Conservation (phyloP, 2,113 vertebrate genomes). For the Grammomys dolichurus region DNA sequence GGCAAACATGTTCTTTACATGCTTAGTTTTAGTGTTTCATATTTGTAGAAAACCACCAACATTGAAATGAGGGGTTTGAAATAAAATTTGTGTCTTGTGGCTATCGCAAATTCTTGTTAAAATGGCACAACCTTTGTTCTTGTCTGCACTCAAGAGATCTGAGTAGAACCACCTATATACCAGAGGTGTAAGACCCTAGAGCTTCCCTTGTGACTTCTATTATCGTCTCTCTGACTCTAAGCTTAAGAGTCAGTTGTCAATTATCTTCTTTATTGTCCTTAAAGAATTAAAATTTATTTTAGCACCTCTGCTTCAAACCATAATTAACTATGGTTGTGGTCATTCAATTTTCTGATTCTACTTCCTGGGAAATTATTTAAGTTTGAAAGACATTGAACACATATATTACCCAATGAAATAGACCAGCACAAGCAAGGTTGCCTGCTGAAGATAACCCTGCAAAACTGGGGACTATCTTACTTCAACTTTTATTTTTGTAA, state of each 20-base stretch:
- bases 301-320: background rate
- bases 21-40: background rate
- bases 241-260: background rate
- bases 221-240: background rate
- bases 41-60: constrained; percentile 24
- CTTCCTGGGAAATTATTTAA: background rate
- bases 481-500: background rate
- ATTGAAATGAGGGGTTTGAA: background rate
- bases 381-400: constrained; percentile 13
- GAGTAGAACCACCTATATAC: background rate
- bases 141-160: background rate
- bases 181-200: background rate
- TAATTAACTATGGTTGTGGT: background rate
- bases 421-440: background rate
- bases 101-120: background rate
- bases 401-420: background rate
- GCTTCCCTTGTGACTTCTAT: background rate
- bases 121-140: background rate
- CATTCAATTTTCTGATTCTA: background rate
- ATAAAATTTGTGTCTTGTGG: background rate
- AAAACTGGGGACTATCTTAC: too few relatives aligned
- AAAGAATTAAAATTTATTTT: constrained; percentile 17
- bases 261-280: constrained; percentile 25
- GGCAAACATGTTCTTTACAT: background rate
- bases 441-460: background rate